Evolutionary conservation across 2,113 vertebrate species (phyloP).

Genomic region (Microcebus lehilahytsara): DNA sequence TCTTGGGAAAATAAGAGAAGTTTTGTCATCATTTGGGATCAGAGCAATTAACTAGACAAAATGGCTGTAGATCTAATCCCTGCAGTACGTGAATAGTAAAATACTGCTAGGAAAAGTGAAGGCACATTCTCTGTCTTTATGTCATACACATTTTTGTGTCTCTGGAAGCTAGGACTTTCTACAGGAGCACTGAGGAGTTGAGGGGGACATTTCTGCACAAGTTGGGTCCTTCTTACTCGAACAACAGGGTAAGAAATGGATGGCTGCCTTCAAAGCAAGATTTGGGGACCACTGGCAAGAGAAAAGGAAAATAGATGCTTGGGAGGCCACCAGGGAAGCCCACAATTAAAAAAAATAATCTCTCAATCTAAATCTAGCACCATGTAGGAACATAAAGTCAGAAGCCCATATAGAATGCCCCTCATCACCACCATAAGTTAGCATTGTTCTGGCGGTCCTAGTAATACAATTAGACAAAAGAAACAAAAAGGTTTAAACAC

Average conservation of each 20-base stretch:
- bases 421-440: no score
- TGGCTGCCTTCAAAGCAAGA: not conserved
- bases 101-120: not conserved
- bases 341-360: not conserved
- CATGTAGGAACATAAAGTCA: not conserved
- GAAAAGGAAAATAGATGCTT: not conserved
- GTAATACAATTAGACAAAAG: not conserved
- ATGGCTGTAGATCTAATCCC: not conserved
- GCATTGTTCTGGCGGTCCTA: not conserved
- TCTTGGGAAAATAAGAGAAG: not conserved
- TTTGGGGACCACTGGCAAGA: not conserved
- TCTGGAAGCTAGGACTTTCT: not conserved
- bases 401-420: not conserved
- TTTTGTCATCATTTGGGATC: not conserved
- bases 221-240: not conserved
- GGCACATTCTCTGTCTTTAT: not conserved
- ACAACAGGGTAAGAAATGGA: not conserved
- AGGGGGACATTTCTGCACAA: not conserved
- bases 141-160: not conserved
- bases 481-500: not conserved
- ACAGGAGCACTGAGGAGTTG: not conserved
- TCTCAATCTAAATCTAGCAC: not conserved
- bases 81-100: not conserved
- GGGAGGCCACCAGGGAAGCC: not conserved
- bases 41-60: not conserved